Base-by-base conservation (phyloP, 64 coral and sea anemone species). In the Montipora cactus region DNA sequence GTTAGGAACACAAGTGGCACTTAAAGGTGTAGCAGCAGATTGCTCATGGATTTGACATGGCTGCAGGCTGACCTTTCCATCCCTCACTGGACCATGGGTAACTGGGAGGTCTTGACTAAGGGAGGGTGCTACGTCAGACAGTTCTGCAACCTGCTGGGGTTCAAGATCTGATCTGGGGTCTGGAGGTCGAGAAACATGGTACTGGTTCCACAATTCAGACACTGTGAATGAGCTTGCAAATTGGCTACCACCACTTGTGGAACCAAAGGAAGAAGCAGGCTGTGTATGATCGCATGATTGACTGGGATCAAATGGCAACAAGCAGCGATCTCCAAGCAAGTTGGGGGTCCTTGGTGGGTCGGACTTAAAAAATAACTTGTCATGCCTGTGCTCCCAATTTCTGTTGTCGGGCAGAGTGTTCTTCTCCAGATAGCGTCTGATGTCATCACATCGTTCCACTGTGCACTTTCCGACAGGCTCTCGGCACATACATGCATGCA, bases 381-480 rank as follows among this genome's bases (percentile, higher is more conserved):
- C 82, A 49, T 49, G 82, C 2, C 5, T 21, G 8, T 22, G 22
- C 3, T 44, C 8, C 82, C 82, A 86, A 2, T 72, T 70, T 44
- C 66, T 68, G 45, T 85, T 50, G 3, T 50, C 66, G 19, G 82
- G 82, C 8, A 86, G 18, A 4, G 1, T 5, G 45, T 20, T 71
- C 20, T 1, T 21, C 19, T 71, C 5, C 64, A 50, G 10, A 16
- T 86, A 86, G 7, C 14, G 14, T 37, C 82, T 86, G 62, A 86
- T 86, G 82, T 51, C 16, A 16, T 86, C 82, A 71, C 82, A 86
- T 59, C 49, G 70, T 22, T 48, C 44, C 11, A 86, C 16, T 4
- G 71, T 45, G 66, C 82, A 86, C 1, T n/a, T 16, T 86, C 82
- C 82, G 8, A 21, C 0, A 20, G 66, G 44, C 46, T 70, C 18